phyloP scores from a whole-genome alignment of 2,113 vertebrate species.

The Parus major region DNA sequence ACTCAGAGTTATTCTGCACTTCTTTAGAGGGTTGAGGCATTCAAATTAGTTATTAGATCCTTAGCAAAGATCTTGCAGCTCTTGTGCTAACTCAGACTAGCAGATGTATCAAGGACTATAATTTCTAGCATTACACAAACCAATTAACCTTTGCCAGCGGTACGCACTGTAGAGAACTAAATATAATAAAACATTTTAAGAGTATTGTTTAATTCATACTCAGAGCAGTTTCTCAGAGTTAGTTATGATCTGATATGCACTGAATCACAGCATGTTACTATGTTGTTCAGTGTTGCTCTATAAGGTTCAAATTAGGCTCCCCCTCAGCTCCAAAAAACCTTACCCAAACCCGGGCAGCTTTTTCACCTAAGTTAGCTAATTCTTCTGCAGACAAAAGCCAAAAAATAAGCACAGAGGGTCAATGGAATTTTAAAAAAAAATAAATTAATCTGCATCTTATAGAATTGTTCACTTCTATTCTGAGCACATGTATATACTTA shows the following conservation, averaged over 20 bases:
- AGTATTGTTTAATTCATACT: not conserved
- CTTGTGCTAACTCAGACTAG: not conserved
- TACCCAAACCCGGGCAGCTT: not conserved
- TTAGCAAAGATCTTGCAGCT: not conserved
- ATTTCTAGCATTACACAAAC: constrained; percentile 10
- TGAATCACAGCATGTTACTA: not conserved
- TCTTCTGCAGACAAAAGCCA: not conserved
- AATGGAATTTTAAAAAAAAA: not conserved
- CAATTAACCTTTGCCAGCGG: constrained; percentile 50
- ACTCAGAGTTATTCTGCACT: not conserved
- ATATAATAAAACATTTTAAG: not conserved
- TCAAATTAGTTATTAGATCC: not conserved
- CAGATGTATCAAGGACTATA: not conserved
- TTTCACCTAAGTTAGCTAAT: not conserved
- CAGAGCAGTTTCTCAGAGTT: not conserved
- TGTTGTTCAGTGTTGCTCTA: not conserved
- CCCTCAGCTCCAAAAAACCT: not conserved
- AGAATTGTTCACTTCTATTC: not conserved
- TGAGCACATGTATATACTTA: not conserved
- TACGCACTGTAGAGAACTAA: constrained; percentile 1
- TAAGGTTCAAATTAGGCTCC: not conserved
- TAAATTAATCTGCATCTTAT: rapidly evolving
- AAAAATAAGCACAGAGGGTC: not conserved
- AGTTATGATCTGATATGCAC: not conserved
- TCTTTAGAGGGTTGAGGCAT: not conserved